A percentile compares a stretch with the other conserved stretches of the same genome.
phyloP scores from a whole-genome alignment of 2,797 vertebrate species.

The Arnoldichthys spilopterus region DNA sequence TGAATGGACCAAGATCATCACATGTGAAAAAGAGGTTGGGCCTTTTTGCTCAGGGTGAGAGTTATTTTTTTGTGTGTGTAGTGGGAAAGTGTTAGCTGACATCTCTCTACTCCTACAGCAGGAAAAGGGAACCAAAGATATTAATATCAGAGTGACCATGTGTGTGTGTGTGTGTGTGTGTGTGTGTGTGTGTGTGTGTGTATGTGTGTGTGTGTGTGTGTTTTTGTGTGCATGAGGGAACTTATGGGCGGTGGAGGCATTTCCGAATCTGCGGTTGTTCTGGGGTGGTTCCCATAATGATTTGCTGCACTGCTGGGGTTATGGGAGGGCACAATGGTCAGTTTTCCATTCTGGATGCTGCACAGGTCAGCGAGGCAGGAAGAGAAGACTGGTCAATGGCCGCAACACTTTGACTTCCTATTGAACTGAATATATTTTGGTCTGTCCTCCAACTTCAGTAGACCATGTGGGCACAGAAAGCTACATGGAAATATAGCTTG shows the following conservation, averaged over 20 bases:
- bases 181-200: not conserved
- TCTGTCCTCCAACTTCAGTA: slow-evolving; percentile 24
- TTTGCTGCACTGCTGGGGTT: slow-evolving; percentile 43
- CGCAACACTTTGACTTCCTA: slow-evolving; percentile 40
- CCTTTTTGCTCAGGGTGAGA: slow-evolving; percentile 10
- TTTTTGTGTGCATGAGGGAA: slow-evolving; percentile 36
- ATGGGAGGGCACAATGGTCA: slow-evolving; percentile 32
- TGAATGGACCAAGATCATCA: slow-evolving; percentile 13
- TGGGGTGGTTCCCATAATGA: slow-evolving; percentile 49
- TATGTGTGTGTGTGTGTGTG: slow-evolving; percentile 5
- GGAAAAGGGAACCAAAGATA: slow-evolving; percentile 34
- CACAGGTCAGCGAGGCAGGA: slow-evolving; percentile 48
- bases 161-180: not conserved
- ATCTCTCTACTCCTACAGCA: slow-evolving; percentile 33
- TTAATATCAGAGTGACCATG: slow-evolving; percentile 33
- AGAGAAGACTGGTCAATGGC: slow-evolving; percentile 38
- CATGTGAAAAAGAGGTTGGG: slow-evolving; percentile 24
- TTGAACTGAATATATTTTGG: slow-evolving; percentile 22
- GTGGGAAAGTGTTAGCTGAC: not conserved
- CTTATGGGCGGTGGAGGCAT: slow-evolving; percentile 14
- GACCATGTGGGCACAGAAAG: slow-evolving; percentile 34
- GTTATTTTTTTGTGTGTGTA: slow-evolving; percentile 10
- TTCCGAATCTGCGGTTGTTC: slow-evolving; percentile 38
- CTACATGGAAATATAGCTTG: slow-evolving; percentile 38
- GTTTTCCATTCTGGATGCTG: slow-evolving; percentile 50